Evolutionary conservation across 2,113 vertebrate species (phyloP), one percentile per base, ranked within the genome.

Genomic region (Agapornis roseicollis): DNA sequence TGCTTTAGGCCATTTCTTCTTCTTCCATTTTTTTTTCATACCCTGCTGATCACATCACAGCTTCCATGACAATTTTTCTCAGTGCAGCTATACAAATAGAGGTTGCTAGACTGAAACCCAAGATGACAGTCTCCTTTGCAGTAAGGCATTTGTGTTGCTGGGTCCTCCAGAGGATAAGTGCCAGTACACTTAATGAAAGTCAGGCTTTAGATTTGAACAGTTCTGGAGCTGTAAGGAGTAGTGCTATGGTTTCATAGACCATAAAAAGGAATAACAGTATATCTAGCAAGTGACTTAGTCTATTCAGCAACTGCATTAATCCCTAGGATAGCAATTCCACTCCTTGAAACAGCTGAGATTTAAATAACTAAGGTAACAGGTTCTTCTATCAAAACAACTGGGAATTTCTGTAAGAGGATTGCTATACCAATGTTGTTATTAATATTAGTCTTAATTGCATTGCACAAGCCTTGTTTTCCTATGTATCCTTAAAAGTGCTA

Each of bases 11-110:
- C 37, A 19, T 89, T 93, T 86, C 41, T 90, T 61, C 50, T 90
- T 89, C 80, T 91, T 86, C 61, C 47, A 83, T 14, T 14, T 83
- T 83, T 90, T 80, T 90, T 78, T 89, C 86, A 81, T 27, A 70
- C 69, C n/a, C 60, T 77, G 90, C 85, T 94, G 93, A 35, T 94
- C 93, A 86, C 70, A 85, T 90, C 92, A 83, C 65, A 72, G 70
- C 52, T 89, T 97, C 84, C 89, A 79, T 25, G 93, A 85, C 77
- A 74, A 64, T 91, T 85, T 66, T 81, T 68, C 69, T 29, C 44
- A 65, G 11, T 25, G 18, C 52, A 88, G 8, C 55, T 73, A 31
- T 58, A 46, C 23, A 68, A 61, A 74, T 0, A 35, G 61, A 95
- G 33, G 25, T 44, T 91, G 50, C 89, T 80, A 74, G 61, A 28